Base-by-base conservation (phyloP, 2,113 vertebrate species). In the Raja brachyura region DNA sequence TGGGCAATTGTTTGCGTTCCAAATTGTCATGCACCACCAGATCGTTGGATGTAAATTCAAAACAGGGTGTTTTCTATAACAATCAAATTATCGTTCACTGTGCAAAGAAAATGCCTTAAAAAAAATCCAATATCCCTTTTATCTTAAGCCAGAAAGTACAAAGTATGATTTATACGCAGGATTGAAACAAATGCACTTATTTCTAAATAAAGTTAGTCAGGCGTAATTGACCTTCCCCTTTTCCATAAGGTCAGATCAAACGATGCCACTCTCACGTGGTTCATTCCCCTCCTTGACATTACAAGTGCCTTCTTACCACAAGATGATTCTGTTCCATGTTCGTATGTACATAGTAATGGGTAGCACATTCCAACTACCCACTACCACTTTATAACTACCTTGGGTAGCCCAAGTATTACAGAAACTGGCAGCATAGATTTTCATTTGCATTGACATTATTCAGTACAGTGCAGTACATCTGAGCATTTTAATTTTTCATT, bases 181-280 rank as follows among this genome's bases (percentile, higher is more conserved):
- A 92, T 73, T 73, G 33, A 48, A 73, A 92, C 20, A 92, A 73
- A 68, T 92, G 20, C 25, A 73, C 66, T 48, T 68, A 92, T 73
- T 92, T 92, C 31, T 22, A 13, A 92, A 73, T 92, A 92, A 73
- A 73, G 31, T 54, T 73, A 13, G 33, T 73, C 66, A 92, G 73
- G 39, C 9, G 13, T 73, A 16, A 73, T 20, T 92, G 33, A 48
- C 66, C 33, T 73, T 68, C 20, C 63, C 13, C 33, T 31, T 6
- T 33, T 73, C 39, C 18, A 66, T 48, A 92, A 73, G 70, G 66
- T 33, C 73, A 33, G 33, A 92, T 92, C 88, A 92, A 68, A 48
- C 66, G 4, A 73, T 18, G 22, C 5, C 10, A 73, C 63, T 73
- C 48, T 90, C 63, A 48, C 48, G 16, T 70, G 63, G 66, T 70